Evolutionary conservation across 30 jellyfish, hydroid and myxozoan genomes (phyloP), one percentile per base, ranked within the genome.

Genomic region (Hydra vulgaris): DNA sequence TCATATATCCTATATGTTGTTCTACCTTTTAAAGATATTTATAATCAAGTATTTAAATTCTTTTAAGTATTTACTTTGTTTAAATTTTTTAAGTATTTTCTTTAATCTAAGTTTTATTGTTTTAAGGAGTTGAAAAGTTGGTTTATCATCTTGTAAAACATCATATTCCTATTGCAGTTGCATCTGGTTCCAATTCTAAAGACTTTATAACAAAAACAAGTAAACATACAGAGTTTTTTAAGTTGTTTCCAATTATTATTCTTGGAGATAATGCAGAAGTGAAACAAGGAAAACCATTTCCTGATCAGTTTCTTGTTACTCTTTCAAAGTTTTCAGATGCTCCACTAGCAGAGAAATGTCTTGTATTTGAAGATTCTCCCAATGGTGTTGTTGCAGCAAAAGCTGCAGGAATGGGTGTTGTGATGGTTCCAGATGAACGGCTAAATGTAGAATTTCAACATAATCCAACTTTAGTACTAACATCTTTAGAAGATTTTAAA

Each of bases 341-440:
- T 15, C 95, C 95, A 0, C 78, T 25, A 1, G 89, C 94, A 7
- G 77, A 23, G 17, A 56, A 75, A 5, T 88, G 86, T 16, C 72
- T 89, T 53, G 97, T 89, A 22, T 89, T 89, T 85, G 97, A 89
- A 70, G 97, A 89, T 83, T 85, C 97, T 1, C 95, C 97, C n/a
- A 89, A 89, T 81, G 97, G 97, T 0, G 97, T 85, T 54, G 77
- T 26, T 12, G 97, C 97, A 24, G 97, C 87, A 52, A 89, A 85
- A 68, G 80, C 94, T n/a, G 97, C 97, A 0, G 92, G 95, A 21
- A 89, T 89, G 97, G 95, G 94, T 61, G 95, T 81, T 19, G 94
- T 89, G 8, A 20, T 89, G 90, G 94, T 89, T 8, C 97, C 97
- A 19, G 97, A 89, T 79, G 71, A 21, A 23, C 76, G 95, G 67